Conservation (phyloP, 2,797 vertebrate genomes). For the Neomorphus geoffroyi region DNA sequence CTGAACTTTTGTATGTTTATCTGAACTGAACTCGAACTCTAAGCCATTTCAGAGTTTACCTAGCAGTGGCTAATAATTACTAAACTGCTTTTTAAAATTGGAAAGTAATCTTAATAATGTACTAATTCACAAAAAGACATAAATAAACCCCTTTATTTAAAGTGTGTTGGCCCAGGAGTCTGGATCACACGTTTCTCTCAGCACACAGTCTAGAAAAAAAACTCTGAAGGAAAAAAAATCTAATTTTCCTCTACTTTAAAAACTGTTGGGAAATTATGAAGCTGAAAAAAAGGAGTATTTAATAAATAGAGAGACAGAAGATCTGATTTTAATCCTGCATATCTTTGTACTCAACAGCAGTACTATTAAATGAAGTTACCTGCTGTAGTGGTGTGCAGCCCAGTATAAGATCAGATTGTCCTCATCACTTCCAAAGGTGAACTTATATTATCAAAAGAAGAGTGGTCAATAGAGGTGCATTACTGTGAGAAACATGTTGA, state of each 20-base stretch:
- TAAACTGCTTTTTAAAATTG: slow-evolving; percentile 33
- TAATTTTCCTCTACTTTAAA: neutral
- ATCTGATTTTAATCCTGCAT: neutral
- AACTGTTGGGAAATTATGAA: neutral
- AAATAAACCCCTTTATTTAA: neutral
- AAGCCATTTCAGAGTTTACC: neutral
- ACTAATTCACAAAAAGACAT: neutral
- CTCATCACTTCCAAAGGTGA: neutral
- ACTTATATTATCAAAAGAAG: neutral
- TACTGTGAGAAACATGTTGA: slow-evolving; percentile 15
- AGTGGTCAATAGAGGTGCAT: neutral
- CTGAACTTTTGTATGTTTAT: slow-evolving; percentile 57
- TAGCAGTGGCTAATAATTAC: slow-evolving; percentile 13
- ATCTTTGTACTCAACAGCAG: neutral
- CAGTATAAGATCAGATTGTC: neutral
- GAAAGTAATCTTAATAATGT: neutral
- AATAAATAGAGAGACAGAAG: neutral
- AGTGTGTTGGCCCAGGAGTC: neutral
- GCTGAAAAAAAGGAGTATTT: neutral
- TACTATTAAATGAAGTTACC: neutral
- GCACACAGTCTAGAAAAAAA: neutral
- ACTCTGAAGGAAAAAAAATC: neutral
- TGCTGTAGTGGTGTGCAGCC: neutral
- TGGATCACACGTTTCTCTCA: neutral
- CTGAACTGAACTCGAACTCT: slow-evolving; percentile 42